phyloP scores from a whole-genome alignment of 2,888 invertebrate genomes.

The Odontothrips loti region DNA sequence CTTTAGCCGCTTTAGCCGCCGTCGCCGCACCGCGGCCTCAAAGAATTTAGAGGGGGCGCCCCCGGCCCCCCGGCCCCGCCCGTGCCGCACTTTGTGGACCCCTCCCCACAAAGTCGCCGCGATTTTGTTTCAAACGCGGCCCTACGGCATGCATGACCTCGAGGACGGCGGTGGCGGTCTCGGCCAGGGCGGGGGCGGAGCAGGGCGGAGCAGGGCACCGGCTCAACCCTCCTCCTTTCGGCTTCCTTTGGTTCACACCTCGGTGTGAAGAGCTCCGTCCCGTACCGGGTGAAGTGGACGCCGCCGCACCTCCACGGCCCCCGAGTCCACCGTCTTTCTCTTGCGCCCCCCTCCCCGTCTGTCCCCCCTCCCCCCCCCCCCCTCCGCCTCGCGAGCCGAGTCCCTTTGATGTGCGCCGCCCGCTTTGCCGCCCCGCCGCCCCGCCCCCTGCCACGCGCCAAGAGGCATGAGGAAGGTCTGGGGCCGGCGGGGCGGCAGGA shows the following conservation, averaged over 20 bases:
- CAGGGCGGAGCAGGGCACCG: neutral
- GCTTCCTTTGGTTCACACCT: slow-evolving; percentile 19
- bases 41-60: too few species aligned
- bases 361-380: neutral
- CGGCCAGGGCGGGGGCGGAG: neutral
- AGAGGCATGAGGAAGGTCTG: neutral
- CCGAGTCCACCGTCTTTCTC: neutral
- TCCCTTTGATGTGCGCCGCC: slow-evolving; percentile 2
- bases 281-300: slow-evolving; percentile 1
- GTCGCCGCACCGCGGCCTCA: too few species aligned
- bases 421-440: slow-evolving; percentile 4
- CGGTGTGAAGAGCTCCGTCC: slow-evolving; percentile 7
- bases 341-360: neutral
- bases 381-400: neutral
- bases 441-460: slow-evolving; percentile 17
- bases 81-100: too few species aligned
- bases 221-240: neutral
- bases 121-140: too few species aligned
- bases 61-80: too few species aligned
- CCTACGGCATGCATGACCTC: too few species aligned
- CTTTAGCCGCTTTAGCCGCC: too few species aligned
- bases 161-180: neutral
- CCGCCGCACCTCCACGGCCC: neutral
- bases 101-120: too few species aligned
- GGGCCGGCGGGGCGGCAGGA: neutral